Evolutionary conservation across 2,888 invertebrate genomes (phyloP), one percentile per base, ranked within the genome.

Genomic region (Periphyllus acericola): DNA sequence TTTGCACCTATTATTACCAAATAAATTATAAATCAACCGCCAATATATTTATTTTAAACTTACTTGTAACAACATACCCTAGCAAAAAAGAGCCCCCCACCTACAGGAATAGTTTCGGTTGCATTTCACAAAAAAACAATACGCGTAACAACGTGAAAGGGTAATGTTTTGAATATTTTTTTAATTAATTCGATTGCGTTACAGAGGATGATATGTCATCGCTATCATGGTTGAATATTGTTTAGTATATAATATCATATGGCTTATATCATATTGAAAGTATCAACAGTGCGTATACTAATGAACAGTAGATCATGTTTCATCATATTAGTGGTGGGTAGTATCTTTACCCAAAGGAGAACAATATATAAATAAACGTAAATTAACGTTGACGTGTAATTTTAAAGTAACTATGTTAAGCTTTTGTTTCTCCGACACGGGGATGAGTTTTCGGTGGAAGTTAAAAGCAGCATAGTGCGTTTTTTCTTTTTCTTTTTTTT

Each of bases 381-480:
- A 76, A 84, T 84, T 66, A 84, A 84, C 11, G 76, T 46, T 66
- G 84, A 84, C 84, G 84, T 19, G 76, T 66, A 84, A 84, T 84
- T 84, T 76, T 46, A 68, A 68, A 84, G 66, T 68, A 84, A 84
- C 84, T 25, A 46, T 19, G 66, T 84, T 84, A 76, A 46, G 76
- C 66, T 84, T 76, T 84, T 76, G 76, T 84, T 84, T 75, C 76
- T 17, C 40, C 25, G 66, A 66, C 84, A 60, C 40, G 60, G n/a
- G 34, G 36, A 74, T n/a, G 75, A 40, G 60, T 60, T 66, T 71
- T 36, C 11, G 55, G 29, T 32, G 60, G 4, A 32, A 75, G 66
- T 75, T 83, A 74, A 75, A n/a, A 75, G 60, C 74, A 34, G 72
- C 17, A n/a, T 25, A 36, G 34, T 19, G 6, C 9, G 25, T 17